A percentile compares a stretch with the other conserved stretches of the same genome.
Conservation (phyloP, 2,888 invertebrate genomes). For the Zonitis immaculata region DNA sequence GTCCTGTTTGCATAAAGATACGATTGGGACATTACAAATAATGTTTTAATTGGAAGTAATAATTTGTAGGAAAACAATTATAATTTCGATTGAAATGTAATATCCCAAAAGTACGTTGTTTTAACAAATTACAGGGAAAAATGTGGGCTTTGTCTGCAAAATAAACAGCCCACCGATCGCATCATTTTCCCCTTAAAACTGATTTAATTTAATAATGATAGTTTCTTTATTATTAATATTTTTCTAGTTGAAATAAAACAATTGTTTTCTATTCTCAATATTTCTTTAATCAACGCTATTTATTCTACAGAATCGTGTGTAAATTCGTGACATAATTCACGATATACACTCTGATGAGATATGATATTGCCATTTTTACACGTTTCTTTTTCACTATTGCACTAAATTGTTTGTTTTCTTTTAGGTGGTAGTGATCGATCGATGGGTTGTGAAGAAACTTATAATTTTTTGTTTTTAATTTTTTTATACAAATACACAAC, state of each 20-base stretch:
- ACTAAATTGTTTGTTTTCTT: constrained; percentile 36
- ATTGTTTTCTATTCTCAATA: constrained; percentile 40
- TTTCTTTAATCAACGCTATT: constrained; percentile 51
- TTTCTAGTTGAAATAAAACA: constrained; percentile 17
- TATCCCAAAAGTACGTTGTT: no score
- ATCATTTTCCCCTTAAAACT: background rate
- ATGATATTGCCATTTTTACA: constrained; percentile 51
- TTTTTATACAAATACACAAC: constrained; percentile 25
- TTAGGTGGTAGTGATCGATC: constrained; percentile 34
- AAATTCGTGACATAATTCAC: constrained; percentile 40
- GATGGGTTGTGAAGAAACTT: constrained; percentile 32
- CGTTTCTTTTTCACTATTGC: constrained; percentile 43
- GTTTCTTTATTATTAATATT: background rate
- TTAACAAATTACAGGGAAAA: no score
- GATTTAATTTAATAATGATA: no score
- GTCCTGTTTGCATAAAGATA: no score
- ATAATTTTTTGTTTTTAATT: constrained; percentile 3
- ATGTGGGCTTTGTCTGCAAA: background rate
- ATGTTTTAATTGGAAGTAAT: no score
- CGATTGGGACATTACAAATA: no score
- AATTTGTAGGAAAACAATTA: no score
- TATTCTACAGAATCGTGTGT: constrained; percentile 47
- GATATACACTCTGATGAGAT: constrained; percentile 46
- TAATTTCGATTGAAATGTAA: no score
- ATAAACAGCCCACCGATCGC: background rate